Percentiles rank a stretch among this genome's conserved stretches.
These are phyloP conservation scores for Aleiodes alternator DNA, from an alignment of 2,888 invertebrate genomes.

Conservation along the genomic window DNA sequence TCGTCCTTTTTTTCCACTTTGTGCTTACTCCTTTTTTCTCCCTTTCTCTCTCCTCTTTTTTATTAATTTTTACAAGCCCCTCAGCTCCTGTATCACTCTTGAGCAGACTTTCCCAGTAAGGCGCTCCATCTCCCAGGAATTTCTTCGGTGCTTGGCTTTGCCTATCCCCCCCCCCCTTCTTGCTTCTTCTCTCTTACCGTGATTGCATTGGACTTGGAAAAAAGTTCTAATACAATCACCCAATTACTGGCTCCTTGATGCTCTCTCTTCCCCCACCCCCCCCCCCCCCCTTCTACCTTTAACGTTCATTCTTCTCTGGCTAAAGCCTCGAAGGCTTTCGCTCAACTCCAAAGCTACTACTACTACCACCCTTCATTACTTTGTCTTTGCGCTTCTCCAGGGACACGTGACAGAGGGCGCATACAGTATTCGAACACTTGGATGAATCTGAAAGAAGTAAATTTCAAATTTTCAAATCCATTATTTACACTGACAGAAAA, in stretches of 20 bases:
- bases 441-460: background rate
- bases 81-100: slow-evolving; percentile 32
- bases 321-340: too few relatives aligned
- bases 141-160: slow-evolving; percentile 18
- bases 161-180: slow-evolving; percentile 31
- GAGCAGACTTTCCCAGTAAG: slow-evolving; percentile 15
- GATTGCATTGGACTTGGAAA: slow-evolving; percentile 61
- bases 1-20: slow-evolving; percentile 20
- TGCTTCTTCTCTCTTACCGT: slow-evolving; percentile 53
- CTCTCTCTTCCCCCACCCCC: background rate
- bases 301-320: background rate
- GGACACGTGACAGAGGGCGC: slow-evolving; percentile 8
- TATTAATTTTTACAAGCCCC: slow-evolving; percentile 52
- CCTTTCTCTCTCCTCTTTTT: slow-evolving; percentile 40
- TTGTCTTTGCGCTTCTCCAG: slow-evolving; percentile 11
- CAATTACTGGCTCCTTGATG: slow-evolving; percentile 61
- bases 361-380: slow-evolving; percentile 9
- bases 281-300: background rate
- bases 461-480: too few relatives aligned
- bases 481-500: too few relatives aligned
- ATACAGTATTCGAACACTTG: slow-evolving; percentile 7
- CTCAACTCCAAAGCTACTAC: too few relatives aligned
- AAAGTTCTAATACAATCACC: slow-evolving; percentile 64
- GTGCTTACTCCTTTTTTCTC: slow-evolving; percentile 7
- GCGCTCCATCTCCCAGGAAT: slow-evolving; percentile 18